A percentile compares a stretch with the other conserved stretches of the same genome.
These are phyloP conservation scores for Plutomurus gul DNA, from an alignment of 1,140 invertebrate species.

Conservation along the genomic window DNA sequence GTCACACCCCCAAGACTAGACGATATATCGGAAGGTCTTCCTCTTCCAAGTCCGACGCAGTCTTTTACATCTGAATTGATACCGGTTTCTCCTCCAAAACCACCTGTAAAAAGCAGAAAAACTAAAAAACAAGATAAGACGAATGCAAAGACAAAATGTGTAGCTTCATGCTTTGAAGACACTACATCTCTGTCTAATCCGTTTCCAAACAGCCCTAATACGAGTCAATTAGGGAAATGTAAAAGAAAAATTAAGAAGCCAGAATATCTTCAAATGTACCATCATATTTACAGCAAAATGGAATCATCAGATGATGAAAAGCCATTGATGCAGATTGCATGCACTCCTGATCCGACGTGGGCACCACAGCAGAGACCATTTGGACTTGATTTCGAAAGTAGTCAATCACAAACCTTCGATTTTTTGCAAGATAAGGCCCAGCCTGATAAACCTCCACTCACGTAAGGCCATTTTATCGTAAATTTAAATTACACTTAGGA, in stretches of 20 bases:
- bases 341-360: background rate
- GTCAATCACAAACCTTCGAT: background rate
- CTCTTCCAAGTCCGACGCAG: background rate
- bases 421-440: background rate
- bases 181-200: background rate
- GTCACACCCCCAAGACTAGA: background rate
- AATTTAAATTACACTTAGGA: too few relatives aligned
- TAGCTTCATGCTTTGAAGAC: background rate
- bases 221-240: background rate
- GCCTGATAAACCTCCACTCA: background rate
- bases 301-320: slow-evolving; percentile 2
- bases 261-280: background rate
- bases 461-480: too few relatives aligned
- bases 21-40: slow-evolving; percentile 10
- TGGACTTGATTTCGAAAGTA: slow-evolving; percentile 2
- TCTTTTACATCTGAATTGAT: background rate
- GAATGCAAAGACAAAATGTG: background rate
- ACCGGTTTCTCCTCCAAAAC: background rate
- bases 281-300: background rate
- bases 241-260: background rate
- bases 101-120: background rate
- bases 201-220: background rate
- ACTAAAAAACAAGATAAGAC: background rate
- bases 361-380: background rate
- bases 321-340: background rate